phyloP scores from a whole-genome alignment of 2,113 vertebrate genomes.

The Phalacrocorax carbo region DNA sequence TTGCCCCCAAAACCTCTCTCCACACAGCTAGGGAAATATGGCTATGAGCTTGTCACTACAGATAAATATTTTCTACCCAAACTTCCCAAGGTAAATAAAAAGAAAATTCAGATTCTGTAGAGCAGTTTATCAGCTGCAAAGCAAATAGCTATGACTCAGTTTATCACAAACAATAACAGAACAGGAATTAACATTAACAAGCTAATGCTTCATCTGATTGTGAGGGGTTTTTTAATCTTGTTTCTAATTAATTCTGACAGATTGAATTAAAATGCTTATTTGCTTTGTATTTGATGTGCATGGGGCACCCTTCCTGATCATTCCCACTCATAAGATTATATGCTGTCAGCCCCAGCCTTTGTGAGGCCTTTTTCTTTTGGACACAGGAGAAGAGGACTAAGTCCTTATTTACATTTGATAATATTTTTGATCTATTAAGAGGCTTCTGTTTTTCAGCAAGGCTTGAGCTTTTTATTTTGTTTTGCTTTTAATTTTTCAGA shows the following conservation, averaged over 20 bases:
- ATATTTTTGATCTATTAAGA: neutral
- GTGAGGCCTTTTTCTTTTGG: neutral
- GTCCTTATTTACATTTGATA: neutral
- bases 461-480: neutral
- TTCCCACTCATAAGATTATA: neutral
- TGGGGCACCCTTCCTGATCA: neutral
- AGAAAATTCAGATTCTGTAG: neutral
- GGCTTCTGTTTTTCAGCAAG: neutral
- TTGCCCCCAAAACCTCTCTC: neutral
- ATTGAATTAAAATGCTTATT: slow-evolving; percentile 45
- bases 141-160: slow-evolving; percentile 18
- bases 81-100: neutral
- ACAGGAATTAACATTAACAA: slow-evolving; percentile 16
- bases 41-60: neutral
- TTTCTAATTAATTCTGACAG: slow-evolving; percentile 52
- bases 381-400: neutral
- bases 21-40: rapidly evolving
- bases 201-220: slow-evolving; percentile 29
- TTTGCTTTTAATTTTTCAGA: neutral
- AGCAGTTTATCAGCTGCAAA: neutral
- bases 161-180: slow-evolving; percentile 37
- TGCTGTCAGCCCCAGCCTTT: neutral
- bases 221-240: neutral
- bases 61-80: neutral
- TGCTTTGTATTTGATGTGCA: neutral